phyloP scores from a whole-genome alignment of 2,113 vertebrate species.

The Oophaga pumilio region DNA sequence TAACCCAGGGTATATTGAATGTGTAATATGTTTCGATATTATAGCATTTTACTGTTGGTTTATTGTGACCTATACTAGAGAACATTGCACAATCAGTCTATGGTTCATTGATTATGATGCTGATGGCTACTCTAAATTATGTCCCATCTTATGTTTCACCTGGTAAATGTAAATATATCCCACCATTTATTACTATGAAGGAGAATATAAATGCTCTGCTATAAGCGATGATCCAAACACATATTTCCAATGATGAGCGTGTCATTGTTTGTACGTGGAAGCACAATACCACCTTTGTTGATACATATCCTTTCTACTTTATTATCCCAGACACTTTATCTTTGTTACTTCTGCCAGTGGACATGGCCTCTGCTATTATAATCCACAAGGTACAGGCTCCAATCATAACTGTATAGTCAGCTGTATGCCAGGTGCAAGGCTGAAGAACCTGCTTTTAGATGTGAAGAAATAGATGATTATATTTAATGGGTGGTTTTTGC shows the following conservation, averaged over 20 bases:
- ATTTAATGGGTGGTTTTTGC: neutral
- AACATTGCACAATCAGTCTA: neutral
- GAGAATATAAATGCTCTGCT: neutral
- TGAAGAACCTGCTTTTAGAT: neutral
- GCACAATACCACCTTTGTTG: neutral
- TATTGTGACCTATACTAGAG: neutral
- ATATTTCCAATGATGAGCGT: neutral
- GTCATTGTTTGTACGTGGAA: neutral
- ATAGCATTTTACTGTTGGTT: neutral
- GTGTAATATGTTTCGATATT: neutral
- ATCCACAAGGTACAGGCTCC: neutral
- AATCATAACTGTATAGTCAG: conserved; percentile 6
- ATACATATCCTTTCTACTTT: neutral
- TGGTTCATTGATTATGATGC: too few relatives aligned
- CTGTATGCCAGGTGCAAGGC: neutral
- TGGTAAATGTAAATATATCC: neutral
- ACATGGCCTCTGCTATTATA: neutral
- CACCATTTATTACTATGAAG: neutral
- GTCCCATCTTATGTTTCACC: neutral
- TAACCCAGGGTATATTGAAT: neutral
- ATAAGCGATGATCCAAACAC: neutral
- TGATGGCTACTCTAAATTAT: neutral
- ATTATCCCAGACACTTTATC: neutral
- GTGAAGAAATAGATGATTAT: conserved; percentile 17
- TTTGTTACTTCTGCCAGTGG: neutral